phyloP scores from a whole-genome alignment of 2,797 vertebrate genomes.

The Hoplostethus mediterraneus region DNA sequence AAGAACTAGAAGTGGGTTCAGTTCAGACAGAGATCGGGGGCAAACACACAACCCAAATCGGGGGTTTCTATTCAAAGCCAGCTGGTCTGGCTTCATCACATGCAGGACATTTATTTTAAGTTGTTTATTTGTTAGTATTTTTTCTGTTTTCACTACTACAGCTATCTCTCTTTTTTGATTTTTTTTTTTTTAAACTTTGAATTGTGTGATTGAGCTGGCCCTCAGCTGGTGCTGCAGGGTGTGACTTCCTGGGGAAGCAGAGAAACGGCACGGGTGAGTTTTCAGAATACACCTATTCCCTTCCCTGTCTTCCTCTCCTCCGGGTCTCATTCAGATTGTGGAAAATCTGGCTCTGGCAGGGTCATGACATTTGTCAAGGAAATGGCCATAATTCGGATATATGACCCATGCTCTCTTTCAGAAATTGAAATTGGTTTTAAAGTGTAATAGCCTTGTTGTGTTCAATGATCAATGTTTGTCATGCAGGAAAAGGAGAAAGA shows the following conservation, averaged over 20 bases:
- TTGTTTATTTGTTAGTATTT: slow-evolving; percentile 40
- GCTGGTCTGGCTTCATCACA: slow-evolving; percentile 99
- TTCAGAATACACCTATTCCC: slow-evolving; percentile 70
- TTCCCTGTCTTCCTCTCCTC: slow-evolving; percentile 38
- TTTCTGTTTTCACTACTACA: slow-evolving; percentile 22
- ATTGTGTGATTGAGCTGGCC: slow-evolving; percentile 87
- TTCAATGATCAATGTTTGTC: slow-evolving; percentile 56
- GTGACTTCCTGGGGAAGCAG: slow-evolving; percentile 96
- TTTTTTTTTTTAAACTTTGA: slow-evolving; percentile 79
- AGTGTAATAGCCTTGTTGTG: slow-evolving; percentile 30
- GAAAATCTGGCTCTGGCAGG: slow-evolving; percentile 47
- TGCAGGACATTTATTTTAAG: slow-evolving; percentile 86
- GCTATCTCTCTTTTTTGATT: slow-evolving; percentile 24
- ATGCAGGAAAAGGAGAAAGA: slow-evolving; percentile 32
- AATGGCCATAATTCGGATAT: slow-evolving; percentile 62
- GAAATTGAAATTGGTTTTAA: slow-evolving; percentile 47
- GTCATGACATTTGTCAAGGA: slow-evolving; percentile 56
- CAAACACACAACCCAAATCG: slow-evolving; percentile 91
- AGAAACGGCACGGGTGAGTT: slow-evolving; percentile 94
- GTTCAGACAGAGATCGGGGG: slow-evolving; percentile 90
- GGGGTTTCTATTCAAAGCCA: slow-evolving; percentile 99
- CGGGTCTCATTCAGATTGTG: slow-evolving; percentile 46
- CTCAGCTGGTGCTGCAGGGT: slow-evolving; percentile 96
- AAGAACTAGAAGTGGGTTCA: slow-evolving; percentile 88
- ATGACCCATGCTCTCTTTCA: slow-evolving; percentile 42